Conservation (phyloP, 2,113 vertebrate genomes). For the Delphinapterus leucas region DNA sequence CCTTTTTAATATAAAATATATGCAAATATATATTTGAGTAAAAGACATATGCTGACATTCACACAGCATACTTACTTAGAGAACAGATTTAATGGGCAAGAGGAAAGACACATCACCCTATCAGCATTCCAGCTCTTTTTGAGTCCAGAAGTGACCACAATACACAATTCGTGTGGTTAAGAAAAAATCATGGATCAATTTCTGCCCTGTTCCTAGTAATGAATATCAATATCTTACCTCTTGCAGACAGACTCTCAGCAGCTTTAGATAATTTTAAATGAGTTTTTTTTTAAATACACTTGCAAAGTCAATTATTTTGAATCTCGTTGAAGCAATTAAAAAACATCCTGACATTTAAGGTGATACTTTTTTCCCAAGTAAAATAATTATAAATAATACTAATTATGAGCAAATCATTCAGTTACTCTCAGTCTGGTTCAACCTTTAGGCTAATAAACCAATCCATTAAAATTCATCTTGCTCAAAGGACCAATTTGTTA, state of each 20-base stretch:
- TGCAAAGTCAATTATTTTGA: slow-evolving; percentile 81
- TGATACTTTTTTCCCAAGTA: slow-evolving; percentile 87
- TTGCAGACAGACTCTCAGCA: slow-evolving; percentile 77
- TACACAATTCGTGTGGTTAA: slow-evolving; percentile 66
- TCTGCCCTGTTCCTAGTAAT: slow-evolving; percentile 62
- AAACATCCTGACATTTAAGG: slow-evolving; percentile 87
- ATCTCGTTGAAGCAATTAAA: slow-evolving; percentile 86
- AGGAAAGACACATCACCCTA: background rate
- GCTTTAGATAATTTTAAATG: slow-evolving; percentile 82
- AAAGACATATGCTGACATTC: background rate
- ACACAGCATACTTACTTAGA: background rate
- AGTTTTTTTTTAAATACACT: slow-evolving; percentile 79
- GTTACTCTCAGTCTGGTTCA: slow-evolving; percentile 82
- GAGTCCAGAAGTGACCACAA: slow-evolving; percentile 56
- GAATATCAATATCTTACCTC: slow-evolving; percentile 77
- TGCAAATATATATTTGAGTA: background rate
- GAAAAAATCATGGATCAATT: slow-evolving; percentile 72
- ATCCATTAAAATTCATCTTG: slow-evolving; percentile 87
- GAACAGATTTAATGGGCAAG: background rate
- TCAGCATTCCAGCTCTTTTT: background rate
- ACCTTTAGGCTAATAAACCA: slow-evolving; percentile 87
- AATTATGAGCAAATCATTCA: slow-evolving; percentile 87
- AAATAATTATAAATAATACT: slow-evolving; percentile 90
- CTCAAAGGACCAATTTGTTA: slow-evolving; percentile 82
- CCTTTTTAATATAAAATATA: background rate